Evolutionary conservation across 2,888 invertebrate genomes (phyloP).

Genomic region (Rhyacophila evoluta): DNA sequence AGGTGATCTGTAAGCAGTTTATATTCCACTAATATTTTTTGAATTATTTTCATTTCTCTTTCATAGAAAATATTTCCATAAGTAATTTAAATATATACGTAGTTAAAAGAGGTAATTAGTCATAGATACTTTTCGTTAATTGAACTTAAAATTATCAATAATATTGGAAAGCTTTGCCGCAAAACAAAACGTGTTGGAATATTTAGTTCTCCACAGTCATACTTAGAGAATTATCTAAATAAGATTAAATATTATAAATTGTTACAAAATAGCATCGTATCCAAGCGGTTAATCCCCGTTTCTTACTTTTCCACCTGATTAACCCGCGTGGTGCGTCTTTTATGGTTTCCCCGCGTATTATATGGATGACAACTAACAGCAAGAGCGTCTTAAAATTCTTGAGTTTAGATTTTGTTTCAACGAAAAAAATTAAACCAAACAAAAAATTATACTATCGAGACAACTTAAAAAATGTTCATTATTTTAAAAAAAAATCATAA

Average conservation of each 20-base stretch:
- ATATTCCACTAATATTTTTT: no score
- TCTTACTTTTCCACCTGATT: constrained; percentile 4
- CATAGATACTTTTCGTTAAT: background rate
- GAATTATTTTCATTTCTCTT: no score
- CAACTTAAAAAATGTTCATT: no score
- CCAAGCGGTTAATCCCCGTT: constrained; percentile 12
- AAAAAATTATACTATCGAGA: no score
- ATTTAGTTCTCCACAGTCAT: background rate
- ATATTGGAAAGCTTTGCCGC: background rate
- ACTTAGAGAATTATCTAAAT: background rate
- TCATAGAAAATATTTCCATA: no score
- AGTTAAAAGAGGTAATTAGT: no score
- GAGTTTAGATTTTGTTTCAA: no score
- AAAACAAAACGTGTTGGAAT: background rate
- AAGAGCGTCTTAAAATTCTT: background rate
- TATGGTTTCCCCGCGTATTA: background rate
- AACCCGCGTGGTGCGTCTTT: background rate
- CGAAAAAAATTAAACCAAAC: no score
- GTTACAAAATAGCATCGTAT: constrained; percentile 10
- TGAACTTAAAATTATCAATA: background rate
- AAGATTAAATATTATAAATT: constrained; percentile 18
- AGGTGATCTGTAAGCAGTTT: no score
- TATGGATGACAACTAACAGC: background rate
- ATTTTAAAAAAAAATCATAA: no score
- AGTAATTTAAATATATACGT: no score